Conservation (phyloP, 2,888 invertebrate genomes). For the Amblyjoppa proteus region DNA sequence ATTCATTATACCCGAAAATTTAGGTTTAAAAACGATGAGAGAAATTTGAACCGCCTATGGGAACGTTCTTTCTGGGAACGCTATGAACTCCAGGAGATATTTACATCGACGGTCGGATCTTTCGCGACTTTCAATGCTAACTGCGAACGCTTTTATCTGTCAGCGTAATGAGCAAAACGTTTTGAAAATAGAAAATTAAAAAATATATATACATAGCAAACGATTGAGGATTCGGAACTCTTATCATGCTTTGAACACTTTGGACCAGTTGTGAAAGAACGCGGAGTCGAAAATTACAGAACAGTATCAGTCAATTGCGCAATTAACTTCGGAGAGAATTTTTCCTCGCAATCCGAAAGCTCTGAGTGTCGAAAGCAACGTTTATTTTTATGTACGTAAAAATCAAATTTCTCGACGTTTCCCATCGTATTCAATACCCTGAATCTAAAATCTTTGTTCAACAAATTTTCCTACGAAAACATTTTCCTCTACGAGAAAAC, state of each 20-base stretch:
- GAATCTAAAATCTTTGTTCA: too few relatives aligned
- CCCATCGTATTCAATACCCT: too few relatives aligned
- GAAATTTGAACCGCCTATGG: neutral
- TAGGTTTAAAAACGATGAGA: neutral
- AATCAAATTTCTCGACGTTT: too few relatives aligned
- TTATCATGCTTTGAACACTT: neutral
- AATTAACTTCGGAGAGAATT: conserved; percentile 3
- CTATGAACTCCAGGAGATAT: neutral
- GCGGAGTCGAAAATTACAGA: too few relatives aligned
- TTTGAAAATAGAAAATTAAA: neutral
- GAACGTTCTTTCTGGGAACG: neutral
- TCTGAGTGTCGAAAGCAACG: neutral
- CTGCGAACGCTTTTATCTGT: too few relatives aligned
- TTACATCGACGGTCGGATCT: neutral
- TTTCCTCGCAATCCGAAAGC: neutral
- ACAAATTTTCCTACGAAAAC: neutral
- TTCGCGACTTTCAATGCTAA: neutral
- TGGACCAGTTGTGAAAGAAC: too few relatives aligned
- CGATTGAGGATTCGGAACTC: neutral
- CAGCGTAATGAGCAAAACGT: too few relatives aligned
- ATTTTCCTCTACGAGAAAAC: neutral
- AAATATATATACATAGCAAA: neutral
- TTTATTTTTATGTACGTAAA: too few relatives aligned
- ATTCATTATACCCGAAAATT: conserved; percentile 13
- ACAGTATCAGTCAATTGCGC: neutral